Percentiles rank a stretch among this genome's conserved stretches.
phyloP scores from a whole-genome alignment of 2,797 vertebrate genomes.

The Falco biarmicus region DNA sequence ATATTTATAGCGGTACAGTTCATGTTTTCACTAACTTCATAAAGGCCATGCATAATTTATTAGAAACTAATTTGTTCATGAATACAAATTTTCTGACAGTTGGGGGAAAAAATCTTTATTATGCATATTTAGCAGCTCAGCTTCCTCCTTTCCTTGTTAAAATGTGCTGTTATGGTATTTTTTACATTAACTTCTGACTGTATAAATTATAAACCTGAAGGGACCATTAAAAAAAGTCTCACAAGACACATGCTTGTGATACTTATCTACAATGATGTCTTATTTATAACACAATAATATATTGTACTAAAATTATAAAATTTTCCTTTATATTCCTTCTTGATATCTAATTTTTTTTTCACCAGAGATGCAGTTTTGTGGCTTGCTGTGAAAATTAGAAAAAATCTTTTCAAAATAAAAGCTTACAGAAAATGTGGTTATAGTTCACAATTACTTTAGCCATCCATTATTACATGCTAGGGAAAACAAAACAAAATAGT shows the following conservation, averaged over 20 bases:
- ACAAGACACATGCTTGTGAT: neutral
- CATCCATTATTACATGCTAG: neutral
- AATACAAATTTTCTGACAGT: constrained; percentile 68
- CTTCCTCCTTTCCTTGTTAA: constrained; percentile 54
- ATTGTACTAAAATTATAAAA: neutral
- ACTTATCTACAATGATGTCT: neutral
- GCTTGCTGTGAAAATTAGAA: neutral
- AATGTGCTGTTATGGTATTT: constrained; percentile 21
- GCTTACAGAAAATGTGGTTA: neutral
- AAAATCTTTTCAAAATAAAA: neutral
- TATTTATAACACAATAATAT: constrained; percentile 56
- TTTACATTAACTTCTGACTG: constrained; percentile 45
- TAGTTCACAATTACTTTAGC: neutral
- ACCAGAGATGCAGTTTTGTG: neutral
- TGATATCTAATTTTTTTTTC: neutral
- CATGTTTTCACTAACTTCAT: constrained; percentile 62
- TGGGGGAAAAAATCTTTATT: constrained; percentile 45
- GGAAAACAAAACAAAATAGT: fast-evolving
- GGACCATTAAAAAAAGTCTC: constrained; percentile 20
- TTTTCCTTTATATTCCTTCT: neutral
- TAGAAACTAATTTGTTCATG: constrained; percentile 71
- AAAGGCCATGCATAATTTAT: constrained; percentile 75
- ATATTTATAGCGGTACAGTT: neutral
- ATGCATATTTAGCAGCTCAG: constrained; percentile 63
- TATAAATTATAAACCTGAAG: constrained; percentile 45